phyloP scores from a whole-genome alignment of 2,888 invertebrate genomes.

The Cryptophagus acutangulus region DNA sequence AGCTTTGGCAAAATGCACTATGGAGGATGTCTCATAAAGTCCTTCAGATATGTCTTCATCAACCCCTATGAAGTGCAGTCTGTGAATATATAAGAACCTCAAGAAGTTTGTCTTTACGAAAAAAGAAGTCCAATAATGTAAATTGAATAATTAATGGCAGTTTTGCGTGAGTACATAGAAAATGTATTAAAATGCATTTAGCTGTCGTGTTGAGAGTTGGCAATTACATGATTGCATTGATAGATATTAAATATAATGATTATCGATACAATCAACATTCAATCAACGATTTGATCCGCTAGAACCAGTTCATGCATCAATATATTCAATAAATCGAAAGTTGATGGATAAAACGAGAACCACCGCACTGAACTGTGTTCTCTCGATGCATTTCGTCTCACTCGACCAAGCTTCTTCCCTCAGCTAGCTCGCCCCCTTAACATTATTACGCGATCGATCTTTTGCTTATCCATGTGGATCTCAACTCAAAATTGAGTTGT shows the following conservation, averaged over 20 bases:
- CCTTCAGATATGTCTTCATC: too few species aligned
- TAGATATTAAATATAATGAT: not conserved
- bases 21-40: too few species aligned
- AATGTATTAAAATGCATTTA: not conserved
- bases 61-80: too few species aligned
- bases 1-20: too few species aligned
- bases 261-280: constrained; percentile 1
- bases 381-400: constrained; percentile 2
- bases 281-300: constrained; percentile 1
- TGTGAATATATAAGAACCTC: too few species aligned
- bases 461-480: not conserved
- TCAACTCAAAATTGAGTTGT: constrained; percentile 5
- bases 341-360: not conserved
- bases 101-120: too few species aligned
- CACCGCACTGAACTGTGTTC: not conserved
- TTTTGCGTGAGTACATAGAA: not conserved
- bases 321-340: constrained; percentile 1
- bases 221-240: not conserved
- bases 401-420: not conserved
- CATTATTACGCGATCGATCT: constrained; percentile 2
- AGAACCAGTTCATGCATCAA: constrained; percentile 2
- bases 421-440: too few species aligned
- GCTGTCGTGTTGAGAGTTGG: not conserved
- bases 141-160: not conserved
- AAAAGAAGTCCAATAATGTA: too few species aligned